Evolutionary conservation across 2,113 vertebrate species (phyloP), one percentile per base, ranked within the genome.

Genomic region (Drymodes brunneopygia): DNA sequence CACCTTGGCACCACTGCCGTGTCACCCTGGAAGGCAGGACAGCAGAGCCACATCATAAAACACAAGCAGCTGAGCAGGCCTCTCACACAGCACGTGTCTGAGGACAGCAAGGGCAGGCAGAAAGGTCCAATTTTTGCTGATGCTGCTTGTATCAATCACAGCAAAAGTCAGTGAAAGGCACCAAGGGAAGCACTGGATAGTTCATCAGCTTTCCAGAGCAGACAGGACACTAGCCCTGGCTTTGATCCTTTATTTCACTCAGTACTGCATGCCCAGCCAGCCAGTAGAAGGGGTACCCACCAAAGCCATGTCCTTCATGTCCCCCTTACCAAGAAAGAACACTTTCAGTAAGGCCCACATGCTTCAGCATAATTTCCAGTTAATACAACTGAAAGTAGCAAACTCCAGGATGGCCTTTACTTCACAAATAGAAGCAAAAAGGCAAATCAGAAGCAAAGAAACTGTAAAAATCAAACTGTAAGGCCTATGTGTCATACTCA

Each of bases 161-260:
- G 79, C 77, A 51, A 9, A 91, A 75, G 73, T 81, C 92, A 97
- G 86, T 90, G 80, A 96, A 96, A 96, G 93, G 74, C 64, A 79
- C 91, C 82, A 90, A 96, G 86, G 93, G 85, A 95, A 96, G 86
- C 87, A 89, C 17, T n/a, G 82, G 91, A 81, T 51, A 94, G 96
- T 83, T 97, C 94, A 92, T 96, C 97, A 95, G 81, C 88, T 96
- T 96, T 95, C 93, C 97, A 92, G 72, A 86, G 77, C 90, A 95
- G 74, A 92, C 92, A 96, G 86, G 42, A 78, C 96, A 94, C 64
- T 58, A 77, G 80, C 94, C 95, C 94, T 80, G 75, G 72, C 92
- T 94, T 91, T 88, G 91, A 97, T 97, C 82, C 77, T 94, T 96
- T 93, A 86, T 96, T 97, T 95, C 35, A 38, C 91, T 96, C 88